phyloP scores from a whole-genome alignment of 2,888 invertebrate genomes.

The Pyrocoelia pectoralis region DNA sequence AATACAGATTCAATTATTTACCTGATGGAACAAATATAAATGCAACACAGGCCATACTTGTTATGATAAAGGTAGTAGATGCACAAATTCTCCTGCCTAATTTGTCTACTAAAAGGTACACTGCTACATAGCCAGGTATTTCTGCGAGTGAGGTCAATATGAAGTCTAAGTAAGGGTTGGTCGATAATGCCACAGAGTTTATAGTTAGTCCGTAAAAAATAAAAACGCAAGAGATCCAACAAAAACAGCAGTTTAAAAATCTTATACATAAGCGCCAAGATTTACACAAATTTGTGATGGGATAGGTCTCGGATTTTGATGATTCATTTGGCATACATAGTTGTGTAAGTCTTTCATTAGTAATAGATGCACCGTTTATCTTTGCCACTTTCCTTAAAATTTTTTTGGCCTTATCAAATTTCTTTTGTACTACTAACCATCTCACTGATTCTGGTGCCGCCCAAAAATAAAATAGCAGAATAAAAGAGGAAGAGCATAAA shows the following conservation, averaged over 20 bases:
- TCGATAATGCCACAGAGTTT: conserved; percentile 77
- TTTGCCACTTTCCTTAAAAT: conserved; percentile 69
- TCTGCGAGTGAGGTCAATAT: conserved; percentile 73
- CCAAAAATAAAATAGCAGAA: conserved; percentile 71
- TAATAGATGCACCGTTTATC: conserved; percentile 63
- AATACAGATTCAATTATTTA: conserved; percentile 40
- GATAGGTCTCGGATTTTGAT: conserved; percentile 18
- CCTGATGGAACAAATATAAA: conserved; percentile 67
- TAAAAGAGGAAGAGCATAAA: not conserved
- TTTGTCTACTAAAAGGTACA: conserved; percentile 69
- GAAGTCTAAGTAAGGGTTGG: conserved; percentile 80
- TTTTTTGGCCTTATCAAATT: conserved; percentile 64
- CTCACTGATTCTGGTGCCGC: conserved; percentile 76
- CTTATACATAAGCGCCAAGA: conserved; percentile 57
- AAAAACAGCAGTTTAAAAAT: conserved; percentile 73
- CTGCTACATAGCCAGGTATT: conserved; percentile 75
- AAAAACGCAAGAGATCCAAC: conserved; percentile 82
- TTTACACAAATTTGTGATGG: conserved; percentile 59
- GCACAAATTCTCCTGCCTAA: conserved; percentile 72
- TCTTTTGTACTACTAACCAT: conserved; percentile 75
- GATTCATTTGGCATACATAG: conserved; percentile 34
- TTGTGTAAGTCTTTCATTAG: conserved; percentile 51
- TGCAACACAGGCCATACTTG: conserved; percentile 67
- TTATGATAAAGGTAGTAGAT: conserved; percentile 68
- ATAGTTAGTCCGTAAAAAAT: conserved; percentile 83